phyloP scores from a whole-genome alignment of 2,797 vertebrate genomes.

The Gadopsis marmoratus region DNA sequence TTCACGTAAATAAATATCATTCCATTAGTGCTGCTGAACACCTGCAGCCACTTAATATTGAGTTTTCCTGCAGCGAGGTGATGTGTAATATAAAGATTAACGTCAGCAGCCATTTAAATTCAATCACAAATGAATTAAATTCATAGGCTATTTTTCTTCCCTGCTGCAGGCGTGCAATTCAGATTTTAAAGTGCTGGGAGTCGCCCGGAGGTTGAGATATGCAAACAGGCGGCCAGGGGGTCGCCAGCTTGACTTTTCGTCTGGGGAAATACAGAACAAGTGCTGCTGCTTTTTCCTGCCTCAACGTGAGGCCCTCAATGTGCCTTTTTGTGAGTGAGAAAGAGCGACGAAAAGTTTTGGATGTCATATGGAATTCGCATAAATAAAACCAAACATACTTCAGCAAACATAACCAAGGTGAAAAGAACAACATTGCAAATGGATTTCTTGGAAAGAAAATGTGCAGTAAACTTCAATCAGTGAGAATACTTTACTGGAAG shows the following conservation, averaged over 20 bases:
- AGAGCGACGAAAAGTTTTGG: background rate
- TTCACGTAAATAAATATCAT: slow-evolving; percentile 57
- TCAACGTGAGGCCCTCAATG: background rate
- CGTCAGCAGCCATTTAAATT: slow-evolving; percentile 47
- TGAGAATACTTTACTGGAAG: background rate
- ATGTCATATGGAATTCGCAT: slow-evolving; percentile 1
- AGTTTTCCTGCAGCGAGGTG: slow-evolving; percentile 44
- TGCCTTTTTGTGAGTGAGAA: slow-evolving; percentile 2
- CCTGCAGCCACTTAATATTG: slow-evolving; percentile 69
- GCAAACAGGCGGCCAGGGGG: slow-evolving; percentile 35
- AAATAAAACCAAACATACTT: slow-evolving; percentile 17
- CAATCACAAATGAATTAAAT: slow-evolving; percentile 57
- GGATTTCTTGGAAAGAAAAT: background rate
- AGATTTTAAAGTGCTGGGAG: slow-evolving; percentile 51
- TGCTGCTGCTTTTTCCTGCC: slow-evolving; percentile 24
- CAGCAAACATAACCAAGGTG: background rate
- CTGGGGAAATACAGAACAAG: slow-evolving; percentile 32
- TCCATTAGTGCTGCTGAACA: slow-evolving; percentile 59
- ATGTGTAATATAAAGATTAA: slow-evolving; percentile 67
- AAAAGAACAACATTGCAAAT: background rate
- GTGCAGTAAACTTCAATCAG: background rate
- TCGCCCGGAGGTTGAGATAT: slow-evolving; percentile 48
- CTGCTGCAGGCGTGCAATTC: slow-evolving; percentile 41
- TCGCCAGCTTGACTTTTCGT: slow-evolving; percentile 19
- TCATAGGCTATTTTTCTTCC: slow-evolving; percentile 17